These are phyloP conservation scores for Ctenosaura bakeri DNA, from an alignment of 2,797 vertebrate species.

Conservation along the genomic window DNA sequence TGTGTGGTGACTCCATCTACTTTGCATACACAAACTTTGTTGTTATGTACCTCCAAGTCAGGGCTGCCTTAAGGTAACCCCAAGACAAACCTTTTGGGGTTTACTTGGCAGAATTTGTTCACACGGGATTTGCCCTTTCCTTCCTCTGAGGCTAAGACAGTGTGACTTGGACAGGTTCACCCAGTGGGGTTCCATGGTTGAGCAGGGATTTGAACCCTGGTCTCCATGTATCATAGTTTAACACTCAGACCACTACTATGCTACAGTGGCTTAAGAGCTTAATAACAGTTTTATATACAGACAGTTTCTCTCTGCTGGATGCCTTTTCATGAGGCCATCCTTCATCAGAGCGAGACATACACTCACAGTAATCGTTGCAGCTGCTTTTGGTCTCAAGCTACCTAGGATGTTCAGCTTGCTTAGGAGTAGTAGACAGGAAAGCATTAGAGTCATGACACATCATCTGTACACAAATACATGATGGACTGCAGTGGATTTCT, in stretches of 20 bases:
- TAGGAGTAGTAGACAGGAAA: not conserved
- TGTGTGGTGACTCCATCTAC: constrained; percentile 73
- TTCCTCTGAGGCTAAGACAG: too few relatives aligned
- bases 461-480: not conserved
- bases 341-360: not conserved
- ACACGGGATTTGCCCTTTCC: too few relatives aligned
- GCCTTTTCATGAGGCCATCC: not conserved
- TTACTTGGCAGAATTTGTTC: too few relatives aligned
- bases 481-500: too few relatives aligned
- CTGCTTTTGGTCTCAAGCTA: not conserved
- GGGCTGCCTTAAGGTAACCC: too few relatives aligned
- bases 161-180: too few relatives aligned
- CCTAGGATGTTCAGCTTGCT: not conserved
- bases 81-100: too few relatives aligned
- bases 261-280: not conserved
- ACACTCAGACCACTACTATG: too few relatives aligned
- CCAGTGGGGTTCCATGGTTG: too few relatives aligned
- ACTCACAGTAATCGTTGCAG: not conserved
- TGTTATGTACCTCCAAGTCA: too few relatives aligned
- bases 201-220: too few relatives aligned
- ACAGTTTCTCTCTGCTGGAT: not conserved
- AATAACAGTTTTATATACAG: not conserved
- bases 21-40: constrained; percentile 54
- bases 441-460: not conserved
- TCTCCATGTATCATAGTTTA: too few relatives aligned